phyloP scores from a whole-genome alignment of 2,888 invertebrate species.

The Dryadula phaetusa region DNA sequence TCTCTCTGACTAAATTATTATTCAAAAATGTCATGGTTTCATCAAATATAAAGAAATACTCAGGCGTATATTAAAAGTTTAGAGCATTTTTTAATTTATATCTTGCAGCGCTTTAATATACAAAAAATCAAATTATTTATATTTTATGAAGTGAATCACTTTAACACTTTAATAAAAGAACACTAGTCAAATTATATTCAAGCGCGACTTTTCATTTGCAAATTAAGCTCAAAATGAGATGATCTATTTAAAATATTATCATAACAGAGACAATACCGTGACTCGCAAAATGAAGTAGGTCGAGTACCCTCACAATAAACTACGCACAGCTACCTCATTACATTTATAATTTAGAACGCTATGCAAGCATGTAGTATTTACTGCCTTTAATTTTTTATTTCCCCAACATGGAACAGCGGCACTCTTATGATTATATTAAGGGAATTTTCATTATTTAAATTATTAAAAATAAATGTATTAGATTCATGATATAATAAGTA shows the following conservation, averaged over 20 bases:
- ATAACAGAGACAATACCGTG: conserved; percentile 35
- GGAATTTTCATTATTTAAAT: background rate
- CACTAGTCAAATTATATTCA: conserved; percentile 1
- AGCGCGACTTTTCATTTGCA: background rate
- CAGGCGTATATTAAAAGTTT: no score
- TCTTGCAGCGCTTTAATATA: background rate
- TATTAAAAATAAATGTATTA: background rate
- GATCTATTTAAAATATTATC: conserved; percentile 36
- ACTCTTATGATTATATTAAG: background rate
- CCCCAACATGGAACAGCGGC: background rate
- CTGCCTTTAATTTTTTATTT: conserved; percentile 29
- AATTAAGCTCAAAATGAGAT: conserved; percentile 22
- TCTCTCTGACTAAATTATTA: no score
- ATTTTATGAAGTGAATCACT: background rate
- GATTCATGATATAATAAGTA: background rate
- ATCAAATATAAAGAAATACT: no score
- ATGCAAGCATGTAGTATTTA: conserved; percentile 27
- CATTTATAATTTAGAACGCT: conserved; percentile 41
- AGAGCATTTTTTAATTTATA: no score
- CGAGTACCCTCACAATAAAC: conserved; percentile 41
- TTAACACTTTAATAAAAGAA: conserved; percentile 6
- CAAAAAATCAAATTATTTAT: background rate
- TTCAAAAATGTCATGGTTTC: no score
- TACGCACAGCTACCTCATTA: conserved; percentile 40
- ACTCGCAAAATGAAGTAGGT: conserved; percentile 39